These are phyloP conservation scores for Saguinus midas DNA, from an alignment of 2,113 vertebrate species.

Conservation along the genomic window DNA sequence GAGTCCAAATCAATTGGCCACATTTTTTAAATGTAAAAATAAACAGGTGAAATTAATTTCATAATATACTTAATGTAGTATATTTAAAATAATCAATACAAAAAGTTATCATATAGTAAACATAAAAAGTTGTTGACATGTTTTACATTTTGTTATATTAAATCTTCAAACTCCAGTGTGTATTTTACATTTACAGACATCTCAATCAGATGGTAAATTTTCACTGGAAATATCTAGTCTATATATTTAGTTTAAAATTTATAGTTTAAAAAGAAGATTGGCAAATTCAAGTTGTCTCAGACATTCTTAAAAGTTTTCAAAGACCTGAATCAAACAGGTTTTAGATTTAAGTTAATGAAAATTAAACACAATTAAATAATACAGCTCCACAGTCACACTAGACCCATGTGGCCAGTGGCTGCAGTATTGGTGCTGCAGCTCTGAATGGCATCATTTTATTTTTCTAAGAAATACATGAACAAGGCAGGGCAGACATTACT, in stretches of 20 bases:
- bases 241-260: background rate
- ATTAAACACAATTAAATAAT: background rate
- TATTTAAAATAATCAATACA: background rate
- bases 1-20: background rate
- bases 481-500: background rate
- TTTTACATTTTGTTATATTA: background rate
- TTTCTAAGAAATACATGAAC: background rate
- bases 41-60: background rate
- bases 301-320: conserved; percentile 6
- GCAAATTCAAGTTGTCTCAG: background rate
- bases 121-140: background rate
- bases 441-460: background rate
- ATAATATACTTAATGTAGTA: background rate
- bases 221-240: conserved; percentile 23
- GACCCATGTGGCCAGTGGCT: background rate
- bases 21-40: background rate
- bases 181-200: background rate
- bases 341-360: conserved; percentile 10
- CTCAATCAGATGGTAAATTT: background rate
- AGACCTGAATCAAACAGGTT: background rate
- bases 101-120: background rate
- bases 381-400: background rate
- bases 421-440: background rate
- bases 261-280: background rate
- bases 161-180: background rate